A percentile compares a stretch with the other conserved stretches of the same genome.
These are phyloP conservation scores for Cottoperca gobio DNA, from an alignment of 2,797 vertebrate genomes.

Conservation along the genomic window DNA sequence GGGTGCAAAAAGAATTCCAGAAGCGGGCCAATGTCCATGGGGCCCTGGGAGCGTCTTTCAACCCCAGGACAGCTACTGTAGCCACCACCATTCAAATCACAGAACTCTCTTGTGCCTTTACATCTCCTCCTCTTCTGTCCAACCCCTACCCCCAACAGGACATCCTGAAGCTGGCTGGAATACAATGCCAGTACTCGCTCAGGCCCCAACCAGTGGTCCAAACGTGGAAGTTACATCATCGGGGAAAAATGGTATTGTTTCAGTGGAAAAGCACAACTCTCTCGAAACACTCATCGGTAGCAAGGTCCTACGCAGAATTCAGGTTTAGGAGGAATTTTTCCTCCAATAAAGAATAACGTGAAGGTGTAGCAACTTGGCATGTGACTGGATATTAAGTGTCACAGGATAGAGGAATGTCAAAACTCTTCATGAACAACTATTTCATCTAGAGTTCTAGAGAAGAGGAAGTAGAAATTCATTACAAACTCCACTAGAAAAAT, in stretches of 20 bases:
- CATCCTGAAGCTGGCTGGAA: constrained; percentile 96
- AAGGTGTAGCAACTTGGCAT: not conserved
- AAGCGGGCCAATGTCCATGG: constrained; percentile 14
- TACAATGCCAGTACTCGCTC: constrained; percentile 91
- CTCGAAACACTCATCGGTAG: constrained; percentile 47
- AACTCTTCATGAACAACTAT: not conserved
- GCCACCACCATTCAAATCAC: constrained; percentile 60
- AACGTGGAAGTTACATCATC: constrained; percentile 88
- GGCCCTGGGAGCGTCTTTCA: constrained; percentile 33
- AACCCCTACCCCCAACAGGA: constrained; percentile 88
- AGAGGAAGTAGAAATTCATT: not conserved
- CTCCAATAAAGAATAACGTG: not conserved
- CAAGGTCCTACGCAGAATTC: constrained; percentile 16
- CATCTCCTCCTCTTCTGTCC: constrained; percentile 84
- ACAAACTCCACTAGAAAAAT: not conserved
- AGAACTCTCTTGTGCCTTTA: constrained; percentile 47
- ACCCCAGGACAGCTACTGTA: constrained; percentile 45
- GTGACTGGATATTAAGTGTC: not conserved
- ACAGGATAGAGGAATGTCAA: not conserved
- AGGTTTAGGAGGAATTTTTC: constrained; percentile 8
- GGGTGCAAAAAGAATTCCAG: not conserved
- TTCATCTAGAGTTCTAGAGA: not conserved
- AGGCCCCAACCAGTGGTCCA: constrained; percentile 78
- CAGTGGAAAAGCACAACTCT: constrained; percentile 73
- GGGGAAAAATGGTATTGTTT: constrained; percentile 87